phyloP scores from a whole-genome alignment of 1,140 invertebrate species.

The Ostrea denselamellosa region DNA sequence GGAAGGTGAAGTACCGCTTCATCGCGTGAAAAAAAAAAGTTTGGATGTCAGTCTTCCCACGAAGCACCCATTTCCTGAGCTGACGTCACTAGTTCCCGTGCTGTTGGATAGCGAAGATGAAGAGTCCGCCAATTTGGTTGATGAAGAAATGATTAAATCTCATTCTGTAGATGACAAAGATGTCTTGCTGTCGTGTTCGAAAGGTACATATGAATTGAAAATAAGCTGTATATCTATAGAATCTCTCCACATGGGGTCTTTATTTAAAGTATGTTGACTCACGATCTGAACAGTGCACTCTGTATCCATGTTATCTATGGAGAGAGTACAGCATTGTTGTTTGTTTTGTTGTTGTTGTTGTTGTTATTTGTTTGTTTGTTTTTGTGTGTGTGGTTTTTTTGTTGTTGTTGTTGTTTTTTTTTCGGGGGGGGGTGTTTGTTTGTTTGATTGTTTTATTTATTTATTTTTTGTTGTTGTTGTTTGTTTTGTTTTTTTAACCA shows the following conservation, averaged over 20 bases:
- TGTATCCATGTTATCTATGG: too few species aligned
- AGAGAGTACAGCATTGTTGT: too few species aligned
- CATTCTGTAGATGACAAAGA: neutral
- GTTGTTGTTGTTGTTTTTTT: too few species aligned
- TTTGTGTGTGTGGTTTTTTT: too few species aligned
- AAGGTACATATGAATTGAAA: neutral
- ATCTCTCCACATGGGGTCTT: neutral
- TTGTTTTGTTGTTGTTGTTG: too few species aligned
- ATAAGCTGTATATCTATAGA: neutral
- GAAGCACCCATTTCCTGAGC: conserved; percentile 1
- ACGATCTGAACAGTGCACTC: too few species aligned
- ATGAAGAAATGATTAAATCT: neutral
- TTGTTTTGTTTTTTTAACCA: too few species aligned
- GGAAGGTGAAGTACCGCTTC: neutral
- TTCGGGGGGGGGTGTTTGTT: too few species aligned
- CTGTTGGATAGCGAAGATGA: conserved; percentile 7
- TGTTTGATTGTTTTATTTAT: too few species aligned
- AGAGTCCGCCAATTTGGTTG: neutral
- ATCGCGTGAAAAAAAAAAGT: neutral
- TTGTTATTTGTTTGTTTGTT: too few species aligned
- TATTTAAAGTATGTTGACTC: too few species aligned
- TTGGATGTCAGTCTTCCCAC: neutral
- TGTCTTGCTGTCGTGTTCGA: neutral
- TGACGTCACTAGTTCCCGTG: conserved; percentile 13
- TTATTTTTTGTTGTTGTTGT: too few species aligned